A percentile compares a stretch with the other conserved stretches of the same genome.
Conservation (phyloP, 1,140 invertebrate genomes). For the Papilio xuthus region DNA sequence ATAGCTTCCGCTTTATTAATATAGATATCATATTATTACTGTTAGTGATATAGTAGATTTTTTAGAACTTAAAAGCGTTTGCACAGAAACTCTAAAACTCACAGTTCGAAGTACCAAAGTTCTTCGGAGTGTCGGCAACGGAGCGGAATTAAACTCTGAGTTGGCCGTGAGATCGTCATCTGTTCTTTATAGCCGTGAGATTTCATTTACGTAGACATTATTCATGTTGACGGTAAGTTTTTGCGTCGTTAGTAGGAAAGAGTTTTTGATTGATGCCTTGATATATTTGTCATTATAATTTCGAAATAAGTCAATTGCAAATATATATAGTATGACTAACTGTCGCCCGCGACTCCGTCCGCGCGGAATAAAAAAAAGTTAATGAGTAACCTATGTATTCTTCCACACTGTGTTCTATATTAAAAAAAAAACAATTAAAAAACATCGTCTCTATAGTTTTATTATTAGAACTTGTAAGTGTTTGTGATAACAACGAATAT, state of each 20-base stretch:
- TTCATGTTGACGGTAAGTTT: constrained; percentile 66
- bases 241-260: constrained; percentile 55
- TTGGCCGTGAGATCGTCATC: constrained; percentile 61
- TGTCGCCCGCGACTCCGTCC: too few relatives aligned
- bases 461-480: not conserved
- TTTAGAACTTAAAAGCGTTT: not conserved
- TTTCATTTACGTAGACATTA: constrained; percentile 75
- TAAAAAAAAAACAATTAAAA: too few relatives aligned
- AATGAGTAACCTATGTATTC: too few relatives aligned
- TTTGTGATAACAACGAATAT: constrained; percentile 16
- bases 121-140: constrained; percentile 6
- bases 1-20: too few relatives aligned
- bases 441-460: too few relatives aligned
- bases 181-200: constrained; percentile 68
- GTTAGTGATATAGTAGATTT: not conserved
- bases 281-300: constrained; percentile 70
- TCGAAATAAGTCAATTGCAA: constrained; percentile 32
- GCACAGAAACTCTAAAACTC: not conserved
- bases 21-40: too few relatives aligned
- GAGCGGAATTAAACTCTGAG: constrained; percentile 36
- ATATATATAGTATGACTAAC: too few relatives aligned
- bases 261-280: constrained; percentile 71
- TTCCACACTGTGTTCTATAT: too few relatives aligned
- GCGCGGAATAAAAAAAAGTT: too few relatives aligned
- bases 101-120: not conserved